A percentile compares a stretch with the other conserved stretches of the same genome.
Conservation (phyloP, 2,888 invertebrate genomes). For the Nymphalis polychloros region DNA sequence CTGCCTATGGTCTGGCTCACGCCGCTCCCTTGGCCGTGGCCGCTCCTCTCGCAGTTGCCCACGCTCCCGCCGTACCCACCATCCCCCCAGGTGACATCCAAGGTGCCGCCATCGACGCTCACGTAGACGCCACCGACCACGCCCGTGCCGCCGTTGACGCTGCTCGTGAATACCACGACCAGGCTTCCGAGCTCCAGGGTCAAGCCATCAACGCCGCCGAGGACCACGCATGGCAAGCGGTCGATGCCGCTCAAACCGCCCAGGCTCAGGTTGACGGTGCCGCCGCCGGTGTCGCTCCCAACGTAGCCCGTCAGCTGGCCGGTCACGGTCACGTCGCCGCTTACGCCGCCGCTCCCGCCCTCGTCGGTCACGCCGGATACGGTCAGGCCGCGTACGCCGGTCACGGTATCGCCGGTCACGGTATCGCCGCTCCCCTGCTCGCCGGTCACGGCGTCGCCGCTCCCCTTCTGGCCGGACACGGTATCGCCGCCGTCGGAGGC, state of each 20-base stretch:
- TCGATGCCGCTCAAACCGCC: slow-evolving; percentile 72
- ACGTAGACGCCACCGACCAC: slow-evolving; percentile 73
- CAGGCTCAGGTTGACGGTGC: slow-evolving; percentile 74
- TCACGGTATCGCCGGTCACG: slow-evolving; percentile 43
- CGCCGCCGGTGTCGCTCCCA: slow-evolving; percentile 73
- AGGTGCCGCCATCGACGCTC: slow-evolving; percentile 74
- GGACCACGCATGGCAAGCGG: slow-evolving; percentile 75
- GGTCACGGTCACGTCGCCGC: slow-evolving; percentile 57
- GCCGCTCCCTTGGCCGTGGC: slow-evolving; percentile 58
- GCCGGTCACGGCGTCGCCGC: slow-evolving; percentile 48
- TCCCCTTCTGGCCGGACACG: slow-evolving; percentile 52
- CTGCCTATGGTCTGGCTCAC: slow-evolving; percentile 38
- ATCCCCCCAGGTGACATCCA: slow-evolving; percentile 74
- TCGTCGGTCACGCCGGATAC: slow-evolving; percentile 41
- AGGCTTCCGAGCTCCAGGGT: slow-evolving; percentile 72
- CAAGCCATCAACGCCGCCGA: slow-evolving; percentile 75
- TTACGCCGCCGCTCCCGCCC: slow-evolving; percentile 41
- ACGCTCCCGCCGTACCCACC: slow-evolving; percentile 64
- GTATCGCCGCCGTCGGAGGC: slow-evolving; percentile 50
- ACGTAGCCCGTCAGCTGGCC: slow-evolving; percentile 71
- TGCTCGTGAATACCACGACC: slow-evolving; percentile 72
- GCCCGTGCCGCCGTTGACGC: slow-evolving; percentile 73
- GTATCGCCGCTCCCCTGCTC: slow-evolving; percentile 40
- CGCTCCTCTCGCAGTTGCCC: slow-evolving; percentile 50
- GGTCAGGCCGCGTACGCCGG: slow-evolving; percentile 49